These are phyloP conservation scores for Proteles cristata DNA, from an alignment of 2,113 vertebrate genomes.

Conservation along the genomic window DNA sequence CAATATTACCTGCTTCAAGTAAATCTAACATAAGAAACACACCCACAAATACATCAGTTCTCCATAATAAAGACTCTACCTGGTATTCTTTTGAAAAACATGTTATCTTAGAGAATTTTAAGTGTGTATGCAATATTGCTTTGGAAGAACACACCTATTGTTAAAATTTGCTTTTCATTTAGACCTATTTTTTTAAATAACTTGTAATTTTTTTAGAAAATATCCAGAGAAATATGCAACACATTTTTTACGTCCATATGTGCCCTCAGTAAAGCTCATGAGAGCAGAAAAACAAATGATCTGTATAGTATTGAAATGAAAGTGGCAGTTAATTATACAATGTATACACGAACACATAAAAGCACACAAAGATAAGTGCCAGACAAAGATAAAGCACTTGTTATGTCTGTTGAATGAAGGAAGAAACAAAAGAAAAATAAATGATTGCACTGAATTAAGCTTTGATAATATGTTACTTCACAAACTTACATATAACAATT, in stretches of 20 bases:
- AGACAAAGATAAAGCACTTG: slow-evolving; percentile 40
- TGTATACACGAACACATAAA: slow-evolving; percentile 48
- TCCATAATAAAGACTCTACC: neutral
- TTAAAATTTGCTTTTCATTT: slow-evolving; percentile 40
- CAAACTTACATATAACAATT: neutral
- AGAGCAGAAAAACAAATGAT: slow-evolving; percentile 54
- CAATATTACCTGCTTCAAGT: neutral
- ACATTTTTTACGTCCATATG: slow-evolving; percentile 8
- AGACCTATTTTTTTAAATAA: neutral
- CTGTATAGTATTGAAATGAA: slow-evolving; percentile 58
- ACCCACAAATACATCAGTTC: neutral
- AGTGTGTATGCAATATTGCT: slow-evolving; percentile 1
- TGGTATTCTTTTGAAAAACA: slow-evolving; percentile 18
- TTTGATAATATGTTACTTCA: slow-evolving; percentile 54
- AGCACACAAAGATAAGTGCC: neutral
- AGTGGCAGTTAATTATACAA: slow-evolving; percentile 34
- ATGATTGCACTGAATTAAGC: slow-evolving; percentile 14
- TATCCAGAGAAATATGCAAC: slow-evolving; percentile 32
- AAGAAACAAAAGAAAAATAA: slow-evolving; percentile 61
- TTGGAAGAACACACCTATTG: slow-evolving; percentile 6
- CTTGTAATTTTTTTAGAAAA: neutral
- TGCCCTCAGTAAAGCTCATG: slow-evolving; percentile 53
- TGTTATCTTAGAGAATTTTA: neutral
- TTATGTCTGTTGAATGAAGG: slow-evolving; percentile 9
- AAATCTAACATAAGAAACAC: slow-evolving; percentile 6